These are phyloP conservation scores for Holothuria scabra DNA, from an alignment of 53 echinoderm and acorn worm species.

Conservation along the genomic window DNA sequence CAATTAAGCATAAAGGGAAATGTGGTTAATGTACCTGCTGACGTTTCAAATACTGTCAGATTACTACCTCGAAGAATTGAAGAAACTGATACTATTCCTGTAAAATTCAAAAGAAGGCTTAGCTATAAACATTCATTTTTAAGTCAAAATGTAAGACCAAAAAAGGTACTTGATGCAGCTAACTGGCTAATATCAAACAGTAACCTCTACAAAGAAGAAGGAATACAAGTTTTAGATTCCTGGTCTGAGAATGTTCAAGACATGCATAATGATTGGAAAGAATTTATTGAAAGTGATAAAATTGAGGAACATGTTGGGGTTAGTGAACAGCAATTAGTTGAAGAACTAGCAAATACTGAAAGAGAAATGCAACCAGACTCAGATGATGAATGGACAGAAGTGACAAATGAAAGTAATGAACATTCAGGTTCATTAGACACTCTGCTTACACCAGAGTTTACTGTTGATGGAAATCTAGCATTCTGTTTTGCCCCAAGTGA, in stretches of 20 bases:
- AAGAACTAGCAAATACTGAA: neutral
- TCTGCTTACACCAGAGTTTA: constrained; percentile 37
- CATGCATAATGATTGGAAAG: constrained; percentile 15
- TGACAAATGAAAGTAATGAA: constrained; percentile 8
- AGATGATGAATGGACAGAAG: constrained; percentile 59
- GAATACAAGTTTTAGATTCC: neutral
- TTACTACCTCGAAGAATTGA: constrained; percentile 43
- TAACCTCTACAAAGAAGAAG: constrained; percentile 43
- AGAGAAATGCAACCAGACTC: constrained; percentile 31
- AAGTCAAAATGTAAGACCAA: constrained; percentile 53
- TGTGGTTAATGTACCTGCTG: constrained; percentile 56
- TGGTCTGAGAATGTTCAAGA: neutral
- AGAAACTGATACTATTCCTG: constrained; percentile 42
- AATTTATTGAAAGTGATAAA: neutral
- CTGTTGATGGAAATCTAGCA: constrained; percentile 6
- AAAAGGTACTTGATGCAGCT: constrained; percentile 54
- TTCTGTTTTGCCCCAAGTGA: constrained; percentile 57
- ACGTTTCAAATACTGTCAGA: constrained; percentile 23
- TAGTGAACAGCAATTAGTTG: neutral
- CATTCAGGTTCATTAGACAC: constrained; percentile 54
- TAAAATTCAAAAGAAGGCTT: constrained; percentile 60
- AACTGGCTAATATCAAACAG: constrained; percentile 48
- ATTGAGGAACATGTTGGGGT: too few relatives aligned
- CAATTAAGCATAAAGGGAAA: constrained; percentile 50
- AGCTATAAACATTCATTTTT: constrained; percentile 40